Conservation (phyloP, 2,113 vertebrate genomes). For the Cheirogaleus medius region DNA sequence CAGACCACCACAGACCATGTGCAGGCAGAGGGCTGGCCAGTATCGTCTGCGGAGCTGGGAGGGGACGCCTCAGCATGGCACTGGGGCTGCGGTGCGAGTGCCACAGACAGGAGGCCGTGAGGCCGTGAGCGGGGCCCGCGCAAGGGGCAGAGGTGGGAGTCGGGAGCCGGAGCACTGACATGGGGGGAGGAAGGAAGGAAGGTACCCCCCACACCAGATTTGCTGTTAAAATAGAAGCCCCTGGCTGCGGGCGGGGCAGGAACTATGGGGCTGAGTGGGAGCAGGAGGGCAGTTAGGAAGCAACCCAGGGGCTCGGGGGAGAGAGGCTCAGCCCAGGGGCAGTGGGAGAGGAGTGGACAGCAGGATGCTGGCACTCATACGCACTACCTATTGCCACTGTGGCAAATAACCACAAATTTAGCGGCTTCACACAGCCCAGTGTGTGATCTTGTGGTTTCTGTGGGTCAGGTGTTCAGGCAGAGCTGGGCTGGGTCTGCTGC, state of each 20-base stretch:
- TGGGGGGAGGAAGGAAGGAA: background rate
- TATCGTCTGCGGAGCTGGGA: background rate
- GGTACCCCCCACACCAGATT: too few relatives aligned
- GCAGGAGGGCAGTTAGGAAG: background rate
- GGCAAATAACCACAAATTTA: background rate
- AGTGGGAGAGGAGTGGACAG: fast-evolving
- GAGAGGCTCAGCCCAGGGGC: background rate
- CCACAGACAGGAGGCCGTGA: background rate
- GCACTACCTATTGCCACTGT: too few relatives aligned
- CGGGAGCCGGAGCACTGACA: background rate
- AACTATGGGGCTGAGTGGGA: background rate
- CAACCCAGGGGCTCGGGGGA: too few relatives aligned
- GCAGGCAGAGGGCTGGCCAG: background rate
- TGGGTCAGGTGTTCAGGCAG: background rate
- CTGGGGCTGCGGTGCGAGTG: background rate
- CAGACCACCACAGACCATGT: background rate
- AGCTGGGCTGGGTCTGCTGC: background rate
- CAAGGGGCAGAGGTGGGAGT: too few relatives aligned
- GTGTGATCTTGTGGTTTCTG: background rate
- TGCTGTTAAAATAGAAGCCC: background rate
- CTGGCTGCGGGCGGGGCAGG: background rate
- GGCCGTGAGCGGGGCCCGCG: fast-evolving
- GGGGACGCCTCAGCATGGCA: background rate
- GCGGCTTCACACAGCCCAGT: too few relatives aligned
- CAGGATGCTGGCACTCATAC: too few relatives aligned